Percentiles rank a stretch among this genome's conserved stretches.
phyloP scores from a whole-genome alignment of 2,888 invertebrate genomes.

The Aelia acuminata region DNA sequence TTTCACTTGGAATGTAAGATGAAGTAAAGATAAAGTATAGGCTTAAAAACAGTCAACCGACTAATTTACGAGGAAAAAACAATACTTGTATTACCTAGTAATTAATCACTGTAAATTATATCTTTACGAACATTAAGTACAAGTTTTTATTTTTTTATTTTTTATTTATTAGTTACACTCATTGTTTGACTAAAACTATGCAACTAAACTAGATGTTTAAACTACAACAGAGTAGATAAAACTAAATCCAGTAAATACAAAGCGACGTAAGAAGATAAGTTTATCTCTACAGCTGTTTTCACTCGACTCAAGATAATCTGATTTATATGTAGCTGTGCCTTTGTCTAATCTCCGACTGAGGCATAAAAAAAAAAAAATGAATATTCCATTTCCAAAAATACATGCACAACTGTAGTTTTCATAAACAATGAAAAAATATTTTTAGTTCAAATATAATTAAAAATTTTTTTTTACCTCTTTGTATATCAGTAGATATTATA shows the following conservation, averaged over 20 bases:
- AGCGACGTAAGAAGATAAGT: neutral
- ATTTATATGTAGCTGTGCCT: conserved; percentile 22
- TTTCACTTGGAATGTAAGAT: too few relatives aligned
- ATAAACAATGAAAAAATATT: neutral
- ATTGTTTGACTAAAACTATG: neutral
- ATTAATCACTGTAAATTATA: too few relatives aligned
- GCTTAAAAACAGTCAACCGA: too few relatives aligned
- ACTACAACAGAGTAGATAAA: neutral
- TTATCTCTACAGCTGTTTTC: neutral
- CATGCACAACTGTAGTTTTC: neutral
- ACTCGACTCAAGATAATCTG: neutral
- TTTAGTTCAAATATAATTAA: neutral
- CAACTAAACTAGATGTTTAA: neutral
- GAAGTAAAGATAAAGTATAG: too few relatives aligned
- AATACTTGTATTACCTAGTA: too few relatives aligned
- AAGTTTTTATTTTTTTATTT: too few relatives aligned
- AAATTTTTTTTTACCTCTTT: too few relatives aligned
- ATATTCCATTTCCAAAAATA: neutral
- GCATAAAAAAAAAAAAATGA: neutral
- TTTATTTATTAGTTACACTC: neutral
- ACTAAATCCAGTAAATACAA: neutral
- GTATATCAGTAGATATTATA: too few relatives aligned
- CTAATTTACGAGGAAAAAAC: too few relatives aligned
- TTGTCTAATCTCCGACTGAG: neutral
- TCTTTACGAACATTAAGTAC: too few relatives aligned